Conservation (phyloP, 2,797 vertebrate genomes). For the Lycodopsis pacificus region DNA sequence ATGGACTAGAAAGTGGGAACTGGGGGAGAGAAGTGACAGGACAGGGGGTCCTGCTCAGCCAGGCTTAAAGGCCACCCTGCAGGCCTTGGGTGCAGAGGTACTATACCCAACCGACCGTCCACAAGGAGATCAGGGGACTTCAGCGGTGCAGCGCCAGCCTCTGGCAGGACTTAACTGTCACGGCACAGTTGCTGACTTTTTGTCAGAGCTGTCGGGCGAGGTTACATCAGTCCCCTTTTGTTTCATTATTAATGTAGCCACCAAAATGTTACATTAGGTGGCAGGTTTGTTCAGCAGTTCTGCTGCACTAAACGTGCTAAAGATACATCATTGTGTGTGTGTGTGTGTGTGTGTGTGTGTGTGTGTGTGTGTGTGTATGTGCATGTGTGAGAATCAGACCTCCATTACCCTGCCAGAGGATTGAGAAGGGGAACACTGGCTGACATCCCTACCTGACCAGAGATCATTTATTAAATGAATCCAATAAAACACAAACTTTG, state of each 20-base stretch:
- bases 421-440: constrained; percentile 20
- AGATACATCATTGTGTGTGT: background rate
- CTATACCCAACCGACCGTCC: constrained; percentile 57
- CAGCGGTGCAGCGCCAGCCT: constrained; percentile 70
- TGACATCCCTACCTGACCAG: constrained; percentile 51
- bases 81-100: constrained; percentile 85
- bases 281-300: constrained; percentile 56
- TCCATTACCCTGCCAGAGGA: constrained; percentile 21
- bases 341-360: too few relatives aligned
- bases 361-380: background rate
- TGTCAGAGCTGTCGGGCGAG: constrained; percentile 84
- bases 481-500: constrained; percentile 75
- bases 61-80: constrained; percentile 93
- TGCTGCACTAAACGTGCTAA: constrained; percentile 25
- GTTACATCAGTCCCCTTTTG: constrained; percentile 84
- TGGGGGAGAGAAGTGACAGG: constrained; percentile 86
- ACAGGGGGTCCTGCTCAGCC: constrained; percentile 88
- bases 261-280: constrained; percentile 49
- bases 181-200: constrained; percentile 76
- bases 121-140: constrained; percentile 60
- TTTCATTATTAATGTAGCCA: constrained; percentile 57
- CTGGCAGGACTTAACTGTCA: constrained; percentile 86
- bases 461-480: constrained; percentile 76
- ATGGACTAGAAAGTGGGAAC: constrained; percentile 76
- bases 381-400: constrained; percentile 14